phyloP scores from a whole-genome alignment of 2,113 vertebrate species.

The Brachyhypopomus occidentalis region DNA sequence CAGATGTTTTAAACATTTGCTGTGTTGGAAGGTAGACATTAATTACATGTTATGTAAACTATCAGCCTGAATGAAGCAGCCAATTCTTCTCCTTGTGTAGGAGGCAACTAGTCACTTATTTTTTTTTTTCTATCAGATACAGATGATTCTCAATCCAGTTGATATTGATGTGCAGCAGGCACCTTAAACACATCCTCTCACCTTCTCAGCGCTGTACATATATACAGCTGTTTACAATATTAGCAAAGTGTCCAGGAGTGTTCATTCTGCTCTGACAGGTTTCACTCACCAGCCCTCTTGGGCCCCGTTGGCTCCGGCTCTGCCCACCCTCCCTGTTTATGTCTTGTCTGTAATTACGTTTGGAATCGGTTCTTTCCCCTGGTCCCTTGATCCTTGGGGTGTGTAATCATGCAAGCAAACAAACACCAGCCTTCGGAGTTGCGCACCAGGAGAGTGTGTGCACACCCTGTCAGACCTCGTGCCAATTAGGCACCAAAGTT shows the following conservation, averaged over 20 bases:
- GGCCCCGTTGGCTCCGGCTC: background rate
- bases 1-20: too few species aligned
- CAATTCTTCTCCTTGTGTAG: too few species aligned
- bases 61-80: too few species aligned
- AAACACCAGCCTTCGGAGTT: background rate
- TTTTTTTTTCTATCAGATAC: too few species aligned
- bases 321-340: background rate
- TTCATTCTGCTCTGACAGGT: background rate
- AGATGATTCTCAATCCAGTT: too few species aligned
- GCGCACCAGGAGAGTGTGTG: conserved; percentile 1
- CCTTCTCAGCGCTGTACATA: too few species aligned
- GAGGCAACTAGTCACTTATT: too few species aligned
- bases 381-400: conserved; percentile 18
- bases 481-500: conserved; percentile 20
- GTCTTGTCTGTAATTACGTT: conserved; percentile 20
- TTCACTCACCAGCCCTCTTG: background rate
- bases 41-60: too few species aligned
- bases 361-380: conserved; percentile 32
- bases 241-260: background rate
- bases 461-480: background rate
- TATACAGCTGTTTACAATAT: background rate
- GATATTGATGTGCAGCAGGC: too few species aligned
- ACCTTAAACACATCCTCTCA: too few species aligned
- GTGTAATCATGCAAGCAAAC: conserved; percentile 34
- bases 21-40: too few species aligned